Evolutionary conservation across 2,888 invertebrate species (phyloP), one percentile per base, ranked within the genome.

Genomic region (Euclidia mi): DNA sequence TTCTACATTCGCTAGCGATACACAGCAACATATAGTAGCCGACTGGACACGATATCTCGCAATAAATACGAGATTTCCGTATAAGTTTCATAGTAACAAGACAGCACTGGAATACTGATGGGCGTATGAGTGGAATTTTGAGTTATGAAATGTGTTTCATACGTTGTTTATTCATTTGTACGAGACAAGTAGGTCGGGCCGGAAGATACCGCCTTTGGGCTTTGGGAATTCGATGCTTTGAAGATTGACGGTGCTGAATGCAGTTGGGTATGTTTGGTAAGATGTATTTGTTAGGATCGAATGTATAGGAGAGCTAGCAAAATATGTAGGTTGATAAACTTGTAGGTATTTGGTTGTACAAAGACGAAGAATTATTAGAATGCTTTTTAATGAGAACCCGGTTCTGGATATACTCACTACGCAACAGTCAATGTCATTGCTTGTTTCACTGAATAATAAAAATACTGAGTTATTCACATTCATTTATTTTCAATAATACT

Each of bases 31-130:
- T n/a, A 29, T 48, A 38, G 14, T 32, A 37, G 18, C 18, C 7
- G 6, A 44, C 31, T 46, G 29, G 43, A 44, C 34, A 37, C 9
- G 50, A 40, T 55, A 47, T 46, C 18, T 37, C 15, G 43, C 40
- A 40, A 62, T 57, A 57, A 50, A 50, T 53, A 57, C 53, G 40
- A 49, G 44, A 61, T 52, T 49, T 51, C 48, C 55, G 42, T 31
- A 41, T 50, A 51, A 51, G 45, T 57, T 43, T 47, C 49, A 53
- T 56, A 42, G 45, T 34, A 46, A 45, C 52, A 15, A 28, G 20
- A 35, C 35, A 32, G n/a, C 38, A 1, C 10, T 2, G 7, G 53
- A 62, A 62, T 62, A 53, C 56, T 62, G 57, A 57, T 57, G 32
- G 11, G 28, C 10, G 10, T 51, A 32, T 46, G 51, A 43, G 32